A percentile compares a stretch with the other conserved stretches of the same genome.
phyloP scores from a whole-genome alignment of 2,888 invertebrate genomes.

The Sinelater perroti region DNA sequence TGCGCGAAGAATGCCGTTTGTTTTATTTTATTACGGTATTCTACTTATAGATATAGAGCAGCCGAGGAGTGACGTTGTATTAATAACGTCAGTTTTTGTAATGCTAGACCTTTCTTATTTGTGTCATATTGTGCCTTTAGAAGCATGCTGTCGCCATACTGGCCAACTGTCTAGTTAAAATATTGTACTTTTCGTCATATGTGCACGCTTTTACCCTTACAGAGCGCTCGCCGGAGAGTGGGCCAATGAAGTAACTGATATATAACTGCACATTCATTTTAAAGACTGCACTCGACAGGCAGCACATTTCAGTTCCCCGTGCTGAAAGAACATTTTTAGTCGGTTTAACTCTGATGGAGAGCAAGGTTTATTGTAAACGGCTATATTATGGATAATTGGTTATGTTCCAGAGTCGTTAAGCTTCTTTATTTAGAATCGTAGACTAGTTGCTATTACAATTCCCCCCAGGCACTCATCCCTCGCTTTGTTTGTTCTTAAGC shows the following conservation, averaged over 20 bases:
- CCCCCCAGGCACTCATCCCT: not conserved
- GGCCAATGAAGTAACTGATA: conserved; percentile 33
- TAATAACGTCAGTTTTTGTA: conserved; percentile 9
- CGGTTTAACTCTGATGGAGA: conserved; percentile 34
- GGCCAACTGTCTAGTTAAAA: conserved; percentile 21
- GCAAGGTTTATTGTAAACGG: conserved; percentile 27
- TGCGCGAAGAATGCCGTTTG: conserved; percentile 13
- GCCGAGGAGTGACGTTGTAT: conserved; percentile 11
- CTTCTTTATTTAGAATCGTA: conserved; percentile 3
- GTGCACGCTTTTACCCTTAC: conserved; percentile 11
- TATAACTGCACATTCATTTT: conserved; percentile 34
- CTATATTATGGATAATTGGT: conserved; percentile 33
- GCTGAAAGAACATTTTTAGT: conserved; percentile 36
- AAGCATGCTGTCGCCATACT: conserved; percentile 25
- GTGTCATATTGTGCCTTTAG: conserved; percentile 1
- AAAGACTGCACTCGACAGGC: conserved; percentile 33
- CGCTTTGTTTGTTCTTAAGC: conserved; percentile 3
- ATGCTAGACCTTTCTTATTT: not conserved
- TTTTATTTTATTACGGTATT: conserved; percentile 23
- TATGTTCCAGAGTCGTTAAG: conserved; percentile 25
- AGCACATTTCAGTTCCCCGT: conserved; percentile 28
- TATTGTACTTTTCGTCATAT: conserved; percentile 33
- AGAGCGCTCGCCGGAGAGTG: conserved; percentile 24
- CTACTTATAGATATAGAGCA: conserved; percentile 4
- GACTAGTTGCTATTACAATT: conserved; percentile 10